Evolutionary conservation across 2,797 vertebrate genomes (phyloP).

Genomic region (Chaunax sp.): DNA sequence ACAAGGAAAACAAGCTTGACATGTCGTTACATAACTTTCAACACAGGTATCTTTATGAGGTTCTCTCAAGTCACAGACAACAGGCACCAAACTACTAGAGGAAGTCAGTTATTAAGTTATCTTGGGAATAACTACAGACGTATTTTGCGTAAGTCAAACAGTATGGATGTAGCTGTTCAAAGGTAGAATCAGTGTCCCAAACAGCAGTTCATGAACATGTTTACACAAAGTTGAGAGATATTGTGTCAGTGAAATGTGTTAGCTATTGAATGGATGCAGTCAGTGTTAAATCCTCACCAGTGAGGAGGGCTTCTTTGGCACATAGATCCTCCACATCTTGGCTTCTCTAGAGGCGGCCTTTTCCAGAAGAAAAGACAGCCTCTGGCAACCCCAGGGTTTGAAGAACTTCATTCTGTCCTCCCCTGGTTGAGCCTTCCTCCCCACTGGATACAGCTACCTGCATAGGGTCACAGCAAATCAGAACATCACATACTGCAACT

Average conservation of each 20-base stretch:
- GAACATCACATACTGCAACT: background rate
- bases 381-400: conserved; percentile 95
- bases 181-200: background rate
- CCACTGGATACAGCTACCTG: conserved; percentile 98
- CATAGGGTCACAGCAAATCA: conserved; percentile 40
- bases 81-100: background rate
- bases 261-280: background rate
- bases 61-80: background rate
- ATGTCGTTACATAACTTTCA: no score
- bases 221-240: background rate
- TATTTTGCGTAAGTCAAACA: background rate
- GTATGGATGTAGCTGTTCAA: background rate
- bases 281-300: conserved; percentile 83
- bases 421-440: conserved; percentile 93
- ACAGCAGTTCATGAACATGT: background rate
- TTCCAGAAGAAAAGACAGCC: conserved; percentile 95
- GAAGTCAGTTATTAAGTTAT: background rate
- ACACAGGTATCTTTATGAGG: no score
- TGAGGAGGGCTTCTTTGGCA: conserved; percentile 91
- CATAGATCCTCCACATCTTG: conserved; percentile 93
- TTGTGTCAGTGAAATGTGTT: background rate
- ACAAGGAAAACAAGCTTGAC: no score
- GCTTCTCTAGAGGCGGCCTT: conserved; percentile 96
- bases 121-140: background rate
- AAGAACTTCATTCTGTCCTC: conserved; percentile 91